phyloP scores from a whole-genome alignment of 2,888 invertebrate genomes.

The Pollenia angustigena region DNA sequence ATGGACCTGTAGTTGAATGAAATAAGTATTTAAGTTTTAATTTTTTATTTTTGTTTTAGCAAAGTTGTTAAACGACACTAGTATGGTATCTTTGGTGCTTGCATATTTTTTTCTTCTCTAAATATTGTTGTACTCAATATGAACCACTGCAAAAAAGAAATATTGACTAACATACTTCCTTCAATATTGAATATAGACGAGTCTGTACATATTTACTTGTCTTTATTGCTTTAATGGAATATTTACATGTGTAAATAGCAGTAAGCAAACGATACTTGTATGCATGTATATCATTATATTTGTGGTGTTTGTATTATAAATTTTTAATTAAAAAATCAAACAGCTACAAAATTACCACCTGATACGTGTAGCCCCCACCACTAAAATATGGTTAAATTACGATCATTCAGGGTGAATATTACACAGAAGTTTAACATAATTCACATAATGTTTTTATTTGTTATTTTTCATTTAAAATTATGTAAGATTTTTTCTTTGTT shows the following conservation, averaged over 20 bases:
- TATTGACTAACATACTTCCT: slow-evolving; percentile 61
- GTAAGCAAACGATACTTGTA: slow-evolving; percentile 46
- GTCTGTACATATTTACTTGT: slow-evolving; percentile 21
- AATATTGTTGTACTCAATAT: slow-evolving; percentile 62
- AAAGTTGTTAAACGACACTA: slow-evolving; percentile 69
- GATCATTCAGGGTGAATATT: slow-evolving; percentile 59
- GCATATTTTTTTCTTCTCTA: slow-evolving; percentile 26
- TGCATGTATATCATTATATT: neutral
- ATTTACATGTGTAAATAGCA: slow-evolving; percentile 27
- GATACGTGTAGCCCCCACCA: slow-evolving; percentile 61
- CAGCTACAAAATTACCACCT: slow-evolving; percentile 53
- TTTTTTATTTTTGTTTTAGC: slow-evolving; percentile 46
- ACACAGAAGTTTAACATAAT: slow-evolving; percentile 48
- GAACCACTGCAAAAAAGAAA: slow-evolving; percentile 31
- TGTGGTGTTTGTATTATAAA: neutral
- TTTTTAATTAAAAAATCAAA: slow-evolving; percentile 48
- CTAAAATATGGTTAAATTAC: slow-evolving; percentile 44
- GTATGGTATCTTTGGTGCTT: slow-evolving; percentile 69
- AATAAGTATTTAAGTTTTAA: slow-evolving; percentile 42
- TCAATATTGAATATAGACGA: slow-evolving; percentile 49
- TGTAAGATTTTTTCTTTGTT: slow-evolving; percentile 40
- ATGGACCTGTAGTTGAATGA: slow-evolving; percentile 28
- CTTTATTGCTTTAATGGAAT: neutral
- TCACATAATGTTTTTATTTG: slow-evolving; percentile 31
- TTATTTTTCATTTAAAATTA: slow-evolving; percentile 24